phyloP scores from a whole-genome alignment of 1,140 invertebrate genomes.

The Diabrotica undecimpunctata region DNA sequence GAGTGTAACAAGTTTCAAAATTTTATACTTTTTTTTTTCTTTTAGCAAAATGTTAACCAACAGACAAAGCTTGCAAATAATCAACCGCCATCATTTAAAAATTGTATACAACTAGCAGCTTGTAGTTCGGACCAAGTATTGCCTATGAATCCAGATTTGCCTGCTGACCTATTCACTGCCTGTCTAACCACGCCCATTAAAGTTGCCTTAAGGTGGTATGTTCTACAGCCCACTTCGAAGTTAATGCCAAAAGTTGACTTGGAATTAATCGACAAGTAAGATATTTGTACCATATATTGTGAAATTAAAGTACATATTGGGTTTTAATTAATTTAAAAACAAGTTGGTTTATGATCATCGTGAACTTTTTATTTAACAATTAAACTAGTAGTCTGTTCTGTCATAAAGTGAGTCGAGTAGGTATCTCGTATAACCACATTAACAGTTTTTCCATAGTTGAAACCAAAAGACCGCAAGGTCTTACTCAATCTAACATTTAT shows the following conservation, averaged over 20 bases:
- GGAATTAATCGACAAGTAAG: slow-evolving; percentile 87
- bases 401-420: too few relatives aligned
- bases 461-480: too few relatives aligned
- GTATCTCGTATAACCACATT: too few relatives aligned
- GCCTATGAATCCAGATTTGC: slow-evolving; percentile 96
- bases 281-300: neutral
- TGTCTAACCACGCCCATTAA: slow-evolving; percentile 98
- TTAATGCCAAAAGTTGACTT: slow-evolving; percentile 75
- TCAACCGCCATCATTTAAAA: slow-evolving; percentile 63
- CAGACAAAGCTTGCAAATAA: slow-evolving; percentile 21
- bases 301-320: neutral
- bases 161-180: slow-evolving; percentile 97
- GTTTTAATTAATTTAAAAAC: neutral
- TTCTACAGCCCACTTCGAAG: slow-evolving; percentile 74
- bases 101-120: slow-evolving; percentile 95
- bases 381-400: too few relatives aligned
- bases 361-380: too few relatives aligned
- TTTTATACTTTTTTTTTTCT: neutral
- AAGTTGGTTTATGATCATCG: neutral
- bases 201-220: slow-evolving; percentile 93
- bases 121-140: slow-evolving; percentile 88
- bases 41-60: slow-evolving; percentile 4
- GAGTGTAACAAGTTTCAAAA: too few relatives aligned
- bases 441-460: too few relatives aligned
- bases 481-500: too few relatives aligned